Conservation (phyloP, 2,797 vertebrate genomes). For the Muscicapa striata region DNA sequence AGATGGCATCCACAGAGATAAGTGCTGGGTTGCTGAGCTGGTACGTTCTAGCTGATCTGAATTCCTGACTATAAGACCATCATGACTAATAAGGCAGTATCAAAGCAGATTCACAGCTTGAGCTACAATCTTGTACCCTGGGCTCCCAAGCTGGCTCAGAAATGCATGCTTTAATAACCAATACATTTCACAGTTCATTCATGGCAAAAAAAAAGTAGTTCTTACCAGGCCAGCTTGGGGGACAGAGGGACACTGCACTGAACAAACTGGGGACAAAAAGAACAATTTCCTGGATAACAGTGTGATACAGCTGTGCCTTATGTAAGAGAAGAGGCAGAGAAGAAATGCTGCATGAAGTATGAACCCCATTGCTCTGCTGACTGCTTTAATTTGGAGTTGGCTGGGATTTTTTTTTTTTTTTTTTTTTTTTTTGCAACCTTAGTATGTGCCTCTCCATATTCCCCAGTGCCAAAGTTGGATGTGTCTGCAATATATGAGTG, state of each 20-base stretch:
- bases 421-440: neutral
- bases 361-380: conserved; percentile 25
- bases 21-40: conserved; percentile 58
- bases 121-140: conserved; percentile 58
- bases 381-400: conserved; percentile 21
- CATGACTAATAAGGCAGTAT: conserved; percentile 58
- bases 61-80: conserved; percentile 59
- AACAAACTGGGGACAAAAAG: conserved; percentile 39
- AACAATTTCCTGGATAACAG: neutral
- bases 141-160: conserved; percentile 60
- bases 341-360: conserved; percentile 18
- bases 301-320: conserved; percentile 6
- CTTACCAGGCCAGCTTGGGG: conserved; percentile 57
- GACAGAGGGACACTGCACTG: conserved; percentile 50
- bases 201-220: conserved; percentile 30
- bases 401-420: neutral
- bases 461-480: conserved; percentile 19
- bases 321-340: conserved; percentile 33
- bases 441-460: conserved; percentile 10
- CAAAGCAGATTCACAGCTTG: conserved; percentile 61
- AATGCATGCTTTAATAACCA: conserved; percentile 61
- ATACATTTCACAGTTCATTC: conserved; percentile 60
- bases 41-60: conserved; percentile 55
- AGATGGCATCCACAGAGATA: conserved; percentile 63
- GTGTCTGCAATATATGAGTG: conserved; percentile 17